Conservation (phyloP, 2,113 vertebrate species). For the Phocoena phocoena region DNA sequence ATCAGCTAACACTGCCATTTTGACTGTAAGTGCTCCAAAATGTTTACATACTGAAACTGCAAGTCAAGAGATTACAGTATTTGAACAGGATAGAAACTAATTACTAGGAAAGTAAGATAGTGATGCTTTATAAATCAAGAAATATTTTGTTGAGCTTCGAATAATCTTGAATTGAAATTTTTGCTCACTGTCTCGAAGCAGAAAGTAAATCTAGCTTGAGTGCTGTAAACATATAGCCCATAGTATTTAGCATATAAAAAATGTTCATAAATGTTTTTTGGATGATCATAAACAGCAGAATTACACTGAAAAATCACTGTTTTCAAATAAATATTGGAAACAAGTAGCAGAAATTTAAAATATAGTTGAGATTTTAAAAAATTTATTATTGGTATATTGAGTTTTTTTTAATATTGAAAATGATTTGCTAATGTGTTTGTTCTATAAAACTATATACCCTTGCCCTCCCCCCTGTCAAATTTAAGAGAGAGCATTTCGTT, state of each 20-base stretch:
- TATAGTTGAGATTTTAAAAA: not conserved
- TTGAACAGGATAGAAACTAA: not conserved
- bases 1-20: not conserved
- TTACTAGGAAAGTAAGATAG: not conserved
- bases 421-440: not conserved
- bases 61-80: not conserved
- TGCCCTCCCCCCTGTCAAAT: not conserved
- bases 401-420: not conserved
- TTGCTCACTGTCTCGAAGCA: not conserved
- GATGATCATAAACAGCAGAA: not conserved
- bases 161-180: not conserved
- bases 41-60: not conserved
- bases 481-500: not conserved
- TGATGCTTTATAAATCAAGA: not conserved
- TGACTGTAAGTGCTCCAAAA: not conserved
- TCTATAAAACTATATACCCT: not conserved
- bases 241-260: not conserved
- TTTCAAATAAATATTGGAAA: conserved; percentile 13
- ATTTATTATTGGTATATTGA: not conserved
- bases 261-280: not conserved
- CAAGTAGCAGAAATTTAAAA: not conserved
- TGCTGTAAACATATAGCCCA: not conserved
- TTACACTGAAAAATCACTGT: not conserved
- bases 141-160: not conserved
- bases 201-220: not conserved